Conservation (phyloP, 2,113 vertebrate genomes). For the Trogon surrucura region DNA sequence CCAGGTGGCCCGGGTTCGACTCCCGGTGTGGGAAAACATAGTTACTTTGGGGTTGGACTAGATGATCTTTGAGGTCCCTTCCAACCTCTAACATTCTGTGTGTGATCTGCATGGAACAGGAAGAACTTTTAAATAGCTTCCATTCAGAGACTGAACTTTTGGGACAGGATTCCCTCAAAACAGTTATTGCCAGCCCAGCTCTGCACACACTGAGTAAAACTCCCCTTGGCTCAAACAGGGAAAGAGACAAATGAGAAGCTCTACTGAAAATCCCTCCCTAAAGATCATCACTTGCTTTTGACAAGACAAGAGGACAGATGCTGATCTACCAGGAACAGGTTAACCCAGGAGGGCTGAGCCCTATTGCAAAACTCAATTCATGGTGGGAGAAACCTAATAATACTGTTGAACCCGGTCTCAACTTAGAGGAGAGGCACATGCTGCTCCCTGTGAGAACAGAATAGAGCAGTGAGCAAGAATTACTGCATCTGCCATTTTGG, state of each 20-base stretch:
- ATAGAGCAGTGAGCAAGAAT: neutral
- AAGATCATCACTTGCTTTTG: neutral
- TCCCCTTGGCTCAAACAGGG: neutral
- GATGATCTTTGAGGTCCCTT: no score
- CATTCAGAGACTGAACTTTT: neutral
- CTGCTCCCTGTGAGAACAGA: neutral
- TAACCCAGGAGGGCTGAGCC: neutral
- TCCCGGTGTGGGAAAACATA: conserved; percentile 85
- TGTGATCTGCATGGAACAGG: neutral
- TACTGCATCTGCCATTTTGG: conserved; percentile 13
- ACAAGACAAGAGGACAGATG: neutral
- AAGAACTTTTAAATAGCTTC: neutral
- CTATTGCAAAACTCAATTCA: neutral
- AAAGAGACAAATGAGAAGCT: neutral
- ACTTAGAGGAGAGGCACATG: neutral
- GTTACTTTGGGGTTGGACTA: no score
- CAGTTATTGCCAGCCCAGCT: neutral
- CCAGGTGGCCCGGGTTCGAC: conserved; percentile 87
- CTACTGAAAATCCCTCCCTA: neutral
- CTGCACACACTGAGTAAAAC: neutral
- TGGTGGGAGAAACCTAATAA: neutral
- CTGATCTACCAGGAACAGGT: neutral
- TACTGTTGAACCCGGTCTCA: neutral
- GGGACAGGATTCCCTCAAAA: neutral
- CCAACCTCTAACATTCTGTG: no score